Conservation (phyloP, 1,140 invertebrate genomes). For the Rhizoglyphus robini region DNA sequence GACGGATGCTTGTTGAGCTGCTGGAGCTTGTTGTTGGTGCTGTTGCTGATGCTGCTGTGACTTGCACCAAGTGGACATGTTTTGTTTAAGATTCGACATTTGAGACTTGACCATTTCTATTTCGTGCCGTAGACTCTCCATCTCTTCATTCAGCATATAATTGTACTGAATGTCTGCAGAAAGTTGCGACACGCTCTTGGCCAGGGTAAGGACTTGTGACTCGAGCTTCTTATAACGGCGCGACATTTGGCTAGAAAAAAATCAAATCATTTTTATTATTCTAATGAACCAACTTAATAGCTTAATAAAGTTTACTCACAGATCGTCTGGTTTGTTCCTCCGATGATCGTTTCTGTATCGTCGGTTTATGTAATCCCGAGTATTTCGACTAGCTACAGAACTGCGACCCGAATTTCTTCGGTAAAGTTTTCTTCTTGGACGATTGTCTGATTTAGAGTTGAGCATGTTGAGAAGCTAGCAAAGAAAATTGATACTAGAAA, state of each 20-base stretch:
- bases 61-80: background rate
- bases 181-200: slow-evolving; percentile 76
- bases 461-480: slow-evolving; percentile 11
- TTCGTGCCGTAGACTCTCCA: slow-evolving; percentile 72
- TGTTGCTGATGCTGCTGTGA: background rate
- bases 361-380: slow-evolving; percentile 7
- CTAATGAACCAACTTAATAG: background rate
- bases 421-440: background rate
- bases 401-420: slow-evolving; percentile 11
- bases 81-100: slow-evolving; percentile 25
- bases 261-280: slow-evolving; percentile 19
- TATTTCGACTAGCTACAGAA: slow-evolving; percentile 20
- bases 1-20: background rate
- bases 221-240: slow-evolving; percentile 76
- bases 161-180: slow-evolving; percentile 83
- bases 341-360: background rate
- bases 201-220: slow-evolving; percentile 78
- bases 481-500: background rate
- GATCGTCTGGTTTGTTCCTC: background rate
- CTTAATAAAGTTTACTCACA: too few species aligned
- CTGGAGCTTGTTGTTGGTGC: background rate
- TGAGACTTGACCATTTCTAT: slow-evolving; percentile 58
- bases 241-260: slow-evolving; percentile 51
- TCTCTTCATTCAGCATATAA: slow-evolving; percentile 73
- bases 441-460: background rate